Evolutionary conservation across 2,888 invertebrate species (phyloP).

Genomic region (Drosophila aldrichi): DNA sequence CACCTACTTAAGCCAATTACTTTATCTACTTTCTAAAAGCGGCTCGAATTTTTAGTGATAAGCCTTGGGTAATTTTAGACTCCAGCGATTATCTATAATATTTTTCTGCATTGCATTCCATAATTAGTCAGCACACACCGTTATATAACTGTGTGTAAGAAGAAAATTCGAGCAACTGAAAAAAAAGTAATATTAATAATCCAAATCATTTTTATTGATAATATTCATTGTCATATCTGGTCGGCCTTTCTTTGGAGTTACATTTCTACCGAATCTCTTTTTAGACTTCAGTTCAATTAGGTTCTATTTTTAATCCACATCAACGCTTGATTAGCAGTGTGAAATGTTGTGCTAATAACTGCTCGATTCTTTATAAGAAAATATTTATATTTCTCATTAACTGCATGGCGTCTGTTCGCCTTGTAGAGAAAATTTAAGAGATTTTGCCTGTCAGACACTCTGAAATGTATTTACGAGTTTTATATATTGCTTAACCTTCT

Average conservation of each 20-base stretch:
- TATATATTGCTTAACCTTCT: background rate
- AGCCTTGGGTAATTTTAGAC: too few relatives aligned
- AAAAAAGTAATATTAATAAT: too few relatives aligned
- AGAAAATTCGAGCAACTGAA: too few relatives aligned
- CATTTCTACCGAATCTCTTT: background rate
- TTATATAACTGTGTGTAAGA: background rate
- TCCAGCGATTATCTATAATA: background rate
- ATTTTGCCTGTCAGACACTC: background rate
- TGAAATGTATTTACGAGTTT: background rate
- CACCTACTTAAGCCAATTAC: background rate
- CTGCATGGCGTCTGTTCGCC: background rate
- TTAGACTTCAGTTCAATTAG: background rate
- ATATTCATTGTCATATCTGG: background rate
- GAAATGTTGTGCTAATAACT: background rate
- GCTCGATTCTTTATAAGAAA: background rate
- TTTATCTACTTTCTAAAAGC: background rate
- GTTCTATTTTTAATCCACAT: background rate
- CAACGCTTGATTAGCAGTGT: background rate
- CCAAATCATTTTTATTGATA: background rate
- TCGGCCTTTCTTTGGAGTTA: background rate
- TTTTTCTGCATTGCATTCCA: background rate
- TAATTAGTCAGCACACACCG: background rate
- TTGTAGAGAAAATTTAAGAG: background rate
- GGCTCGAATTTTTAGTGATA: too few relatives aligned
- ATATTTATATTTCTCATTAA: constrained; percentile 1